Percentiles rank a stretch among this genome's conserved stretches.
Evolutionary conservation across 2,797 vertebrate species (phyloP).

Genomic region (Crax fasciolata): DNA sequence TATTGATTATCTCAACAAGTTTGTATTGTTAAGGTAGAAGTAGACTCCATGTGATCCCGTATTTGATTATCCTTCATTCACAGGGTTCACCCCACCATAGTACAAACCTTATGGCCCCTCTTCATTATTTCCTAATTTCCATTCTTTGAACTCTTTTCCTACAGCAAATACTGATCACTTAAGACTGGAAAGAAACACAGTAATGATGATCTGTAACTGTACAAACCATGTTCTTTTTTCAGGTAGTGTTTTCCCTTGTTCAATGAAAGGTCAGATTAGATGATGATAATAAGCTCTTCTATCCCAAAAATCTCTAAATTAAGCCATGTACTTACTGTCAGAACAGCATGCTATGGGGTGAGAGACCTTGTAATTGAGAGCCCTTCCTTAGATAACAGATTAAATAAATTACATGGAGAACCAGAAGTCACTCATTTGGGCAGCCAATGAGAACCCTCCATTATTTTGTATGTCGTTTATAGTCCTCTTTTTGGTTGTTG

Average conservation of each 20-base stretch:
- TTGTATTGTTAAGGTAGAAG: neutral
- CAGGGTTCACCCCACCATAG: accelerated
- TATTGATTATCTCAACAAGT: neutral
- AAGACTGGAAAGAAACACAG: neutral
- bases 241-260: neutral
- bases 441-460: neutral
- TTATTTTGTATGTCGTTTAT: neutral
- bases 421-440: neutral
- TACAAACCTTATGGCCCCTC: neutral
- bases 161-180: neutral
- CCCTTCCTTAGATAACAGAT: slow-evolving; percentile 19
- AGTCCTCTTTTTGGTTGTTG: neutral
- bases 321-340: neutral
- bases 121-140: neutral
- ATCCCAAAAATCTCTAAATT: neutral
- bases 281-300: neutral
- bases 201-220: neutral
- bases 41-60: neutral
- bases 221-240: neutral
- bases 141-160: neutral
- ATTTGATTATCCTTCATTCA: neutral
- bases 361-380: neutral
- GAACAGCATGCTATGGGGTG: neutral
- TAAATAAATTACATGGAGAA: neutral
- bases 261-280: neutral